A percentile compares a stretch with the other conserved stretches of the same genome.
These are phyloP conservation scores for Callinectes sapidus DNA, from an alignment of 2,888 invertebrate genomes.

Conservation along the genomic window DNA sequence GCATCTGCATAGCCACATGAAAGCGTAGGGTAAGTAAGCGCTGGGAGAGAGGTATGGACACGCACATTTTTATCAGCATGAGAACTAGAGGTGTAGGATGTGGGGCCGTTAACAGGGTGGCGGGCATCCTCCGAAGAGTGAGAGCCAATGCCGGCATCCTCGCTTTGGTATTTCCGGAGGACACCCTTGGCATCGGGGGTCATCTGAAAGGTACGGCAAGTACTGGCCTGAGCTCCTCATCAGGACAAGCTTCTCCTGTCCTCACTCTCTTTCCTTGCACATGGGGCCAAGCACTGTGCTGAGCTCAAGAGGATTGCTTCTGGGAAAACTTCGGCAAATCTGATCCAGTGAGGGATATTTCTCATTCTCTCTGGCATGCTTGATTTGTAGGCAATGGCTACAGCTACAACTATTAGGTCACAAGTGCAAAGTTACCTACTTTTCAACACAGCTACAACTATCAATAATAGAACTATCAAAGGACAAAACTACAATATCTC, in stretches of 20 bases:
- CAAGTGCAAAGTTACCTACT: not conserved
- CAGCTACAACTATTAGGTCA: not conserved
- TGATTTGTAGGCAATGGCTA: not conserved
- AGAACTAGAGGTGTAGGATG: conserved; percentile 56
- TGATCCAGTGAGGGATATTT: not conserved
- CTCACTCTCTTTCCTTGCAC: not conserved
- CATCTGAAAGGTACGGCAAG: conserved; percentile 76
- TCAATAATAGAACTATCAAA: not conserved
- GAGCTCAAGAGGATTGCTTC: not conserved
- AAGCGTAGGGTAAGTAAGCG: conserved; percentile 18
- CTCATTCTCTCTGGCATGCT: not conserved
- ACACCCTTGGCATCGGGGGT: conserved; percentile 83
- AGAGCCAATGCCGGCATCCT: conserved; percentile 64
- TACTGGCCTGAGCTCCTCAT: conserved; percentile 34
- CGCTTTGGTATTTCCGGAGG: conserved; percentile 68
- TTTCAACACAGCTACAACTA: conserved; percentile 12
- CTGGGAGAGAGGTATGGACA: conserved; percentile 41
- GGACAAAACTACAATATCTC: not conserved
- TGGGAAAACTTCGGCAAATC: not conserved
- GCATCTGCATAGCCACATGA: not conserved
- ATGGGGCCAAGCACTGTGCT: not conserved
- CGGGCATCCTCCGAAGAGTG: conserved; percentile 59
- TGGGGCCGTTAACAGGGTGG: conserved; percentile 61
- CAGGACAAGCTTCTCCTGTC: not conserved
- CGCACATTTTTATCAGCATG: conserved; percentile 65